These are phyloP conservation scores for Cryptotermes secundus DNA, from an alignment of 1,140 invertebrate genomes.

Conservation along the genomic window DNA sequence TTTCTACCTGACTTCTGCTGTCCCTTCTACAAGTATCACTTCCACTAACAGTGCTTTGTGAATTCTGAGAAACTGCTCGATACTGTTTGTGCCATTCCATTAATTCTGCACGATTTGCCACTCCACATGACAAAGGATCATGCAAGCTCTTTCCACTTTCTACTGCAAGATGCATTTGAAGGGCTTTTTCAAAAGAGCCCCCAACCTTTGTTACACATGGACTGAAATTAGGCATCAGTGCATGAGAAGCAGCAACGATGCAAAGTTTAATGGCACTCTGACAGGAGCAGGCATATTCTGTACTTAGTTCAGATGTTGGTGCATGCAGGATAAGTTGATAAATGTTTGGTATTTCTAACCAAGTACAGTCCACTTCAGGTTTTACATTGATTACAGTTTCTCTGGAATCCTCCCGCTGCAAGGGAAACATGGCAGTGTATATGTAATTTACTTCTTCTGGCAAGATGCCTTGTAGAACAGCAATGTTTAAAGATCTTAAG, in stretches of 20 bases:
- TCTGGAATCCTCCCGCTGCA: neutral
- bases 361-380: constrained; percentile 23
- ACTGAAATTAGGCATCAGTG: neutral
- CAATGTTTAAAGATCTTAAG: constrained; percentile 17
- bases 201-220: neutral
- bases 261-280: constrained; percentile 19
- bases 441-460: constrained; percentile 23
- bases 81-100: constrained; percentile 24
- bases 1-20: no score
- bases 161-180: neutral
- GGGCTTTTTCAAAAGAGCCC: constrained; percentile 23
- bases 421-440: neutral
- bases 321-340: constrained; percentile 18
- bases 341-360: constrained; percentile 22
- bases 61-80: neutral
- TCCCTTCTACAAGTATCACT: no score
- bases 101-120: constrained; percentile 13
- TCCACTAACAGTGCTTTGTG: no score
- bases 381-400: neutral
- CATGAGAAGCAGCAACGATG: neutral
- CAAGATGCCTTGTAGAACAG: constrained; percentile 13
- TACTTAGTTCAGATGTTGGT: neutral
- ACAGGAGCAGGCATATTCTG: constrained; percentile 23
- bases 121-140: neutral
- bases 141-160: neutral